Evolutionary conservation across 1,140 invertebrate genomes (phyloP), one percentile per base, ranked within the genome.

Genomic region (Bombus difficillimus): DNA sequence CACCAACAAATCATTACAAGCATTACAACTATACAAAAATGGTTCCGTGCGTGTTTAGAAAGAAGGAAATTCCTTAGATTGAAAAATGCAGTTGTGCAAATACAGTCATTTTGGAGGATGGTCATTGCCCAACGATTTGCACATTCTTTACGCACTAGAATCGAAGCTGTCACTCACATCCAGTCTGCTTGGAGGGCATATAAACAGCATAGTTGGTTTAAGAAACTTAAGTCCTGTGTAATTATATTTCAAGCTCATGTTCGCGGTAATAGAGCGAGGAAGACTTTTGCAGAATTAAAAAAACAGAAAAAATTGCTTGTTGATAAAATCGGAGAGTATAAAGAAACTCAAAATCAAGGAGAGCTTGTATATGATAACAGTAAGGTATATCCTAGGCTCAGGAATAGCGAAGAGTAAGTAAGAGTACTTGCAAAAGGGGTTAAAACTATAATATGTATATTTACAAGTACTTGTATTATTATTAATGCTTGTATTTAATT

Each of bases 1-100:
- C 98, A 99, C 95, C 97, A 98, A 92, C 98, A 98, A 92, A 99
- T 99, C 85, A 98, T 99, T 96, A 97, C 97, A 37, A 97, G 98
- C 78, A 99, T 99, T 90, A 97, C 99, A 66, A 97, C 97, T 1
- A 98, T 99, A 86, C 99, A 99, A 94, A 96, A 98, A 77, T 99
- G 98, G 98, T 98, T 98, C 93, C 96, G 98, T 69, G 97, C 97
- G 0, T 96, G 97, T 89, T 94, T 98, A 41, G 97, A 98, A 92
- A 95, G 98, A 64, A 95, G 97, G 83, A 96, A 97, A 85, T 99
- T 98, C 95, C 94, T 98, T 0, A 96, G 96, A 80, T 94, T 99
- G 82, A 96, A 97, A 88, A 96, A 97, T 79, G 97, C 98, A 41
- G 97, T 97, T 1, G 95, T 98, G 72, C 96, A 96, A 62, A 96